Conservation (phyloP, 2,797 vertebrate species). For the Chelonia mydas region DNA sequence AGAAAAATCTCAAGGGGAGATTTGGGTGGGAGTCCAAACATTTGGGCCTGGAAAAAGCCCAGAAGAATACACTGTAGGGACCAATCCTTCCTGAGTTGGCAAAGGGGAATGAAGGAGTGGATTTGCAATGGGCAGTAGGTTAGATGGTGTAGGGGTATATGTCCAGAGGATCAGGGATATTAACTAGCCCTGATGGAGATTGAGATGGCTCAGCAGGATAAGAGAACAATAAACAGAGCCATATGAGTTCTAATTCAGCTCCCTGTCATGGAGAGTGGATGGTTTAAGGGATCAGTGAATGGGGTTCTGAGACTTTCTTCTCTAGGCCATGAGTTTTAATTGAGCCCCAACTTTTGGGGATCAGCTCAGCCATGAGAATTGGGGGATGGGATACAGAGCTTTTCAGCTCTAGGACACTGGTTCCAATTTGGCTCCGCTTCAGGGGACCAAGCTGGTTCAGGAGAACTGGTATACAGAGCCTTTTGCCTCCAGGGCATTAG, state of each 20-base stretch:
- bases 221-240: not conserved
- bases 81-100: not conserved
- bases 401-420: too few species aligned
- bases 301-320: not conserved
- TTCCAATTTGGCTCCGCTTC: too few species aligned
- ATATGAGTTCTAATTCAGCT: not conserved
- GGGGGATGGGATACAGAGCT: too few species aligned
- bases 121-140: not conserved
- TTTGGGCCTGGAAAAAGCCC: not conserved
- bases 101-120: not conserved
- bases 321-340: not conserved
- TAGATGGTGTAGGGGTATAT: not conserved
- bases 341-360: too few species aligned
- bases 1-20: not conserved
- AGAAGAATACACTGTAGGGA: not conserved
- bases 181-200: not conserved
- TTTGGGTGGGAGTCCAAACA: not conserved
- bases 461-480: too few species aligned
- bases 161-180: not conserved
- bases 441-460: too few species aligned
- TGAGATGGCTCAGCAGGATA: not conserved
- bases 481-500: too few species aligned
- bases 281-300: not conserved
- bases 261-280: not conserved
- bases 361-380: too few species aligned